Evolutionary conservation across 2,888 invertebrate species (phyloP), one percentile per base, ranked within the genome.

Genomic region (Pharmacophagus antenor): DNA sequence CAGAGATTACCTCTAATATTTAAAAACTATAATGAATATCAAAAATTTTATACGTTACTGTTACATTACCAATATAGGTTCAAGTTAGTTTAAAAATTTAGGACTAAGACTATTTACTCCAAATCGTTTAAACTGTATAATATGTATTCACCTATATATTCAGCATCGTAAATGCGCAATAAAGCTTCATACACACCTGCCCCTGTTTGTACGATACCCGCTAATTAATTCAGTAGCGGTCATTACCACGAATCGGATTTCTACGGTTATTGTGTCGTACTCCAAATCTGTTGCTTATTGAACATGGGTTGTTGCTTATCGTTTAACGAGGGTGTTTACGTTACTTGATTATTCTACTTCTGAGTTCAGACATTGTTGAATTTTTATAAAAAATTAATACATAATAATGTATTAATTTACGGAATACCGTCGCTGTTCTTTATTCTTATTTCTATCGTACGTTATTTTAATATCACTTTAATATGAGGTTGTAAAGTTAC

Each of bases 151-250:
- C n/a, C 56, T 70, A 68, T 76, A 77, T 77, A 77, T 75, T 78
- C 67, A 70, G 73, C 70, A 70, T 67, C 72, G 74, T 84, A 84
- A 86, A 84, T 77, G 80, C 72, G 76, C 73, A 79, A 79, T 85
- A 84, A 86, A 84, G 83, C 77, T 74, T 66, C 71, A 70, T 72
- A 71, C 80, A 81, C 87, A 88, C 85, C 87, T 86, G 86, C 76
- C 72, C 70, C 77, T 65, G 67, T 71, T 67, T 70, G 70, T 73
- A 69, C 73, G 73, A 76, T 77, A 76, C 71, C 71, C 76, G 78
- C 76, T 85, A 88, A 88, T 87, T 87, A 88, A 88, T 87, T 86
- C 83, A 83, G 73, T 70, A 74, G 75, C 70, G 73, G 72, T 77
- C 75, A 82, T 82, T 84, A 80, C 79, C 68, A 70, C 70, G 74